Evolutionary conservation across 1,140 invertebrate genomes (phyloP), one percentile per base, ranked within the genome.

Genomic region (Oreohelix idahoensis): DNA sequence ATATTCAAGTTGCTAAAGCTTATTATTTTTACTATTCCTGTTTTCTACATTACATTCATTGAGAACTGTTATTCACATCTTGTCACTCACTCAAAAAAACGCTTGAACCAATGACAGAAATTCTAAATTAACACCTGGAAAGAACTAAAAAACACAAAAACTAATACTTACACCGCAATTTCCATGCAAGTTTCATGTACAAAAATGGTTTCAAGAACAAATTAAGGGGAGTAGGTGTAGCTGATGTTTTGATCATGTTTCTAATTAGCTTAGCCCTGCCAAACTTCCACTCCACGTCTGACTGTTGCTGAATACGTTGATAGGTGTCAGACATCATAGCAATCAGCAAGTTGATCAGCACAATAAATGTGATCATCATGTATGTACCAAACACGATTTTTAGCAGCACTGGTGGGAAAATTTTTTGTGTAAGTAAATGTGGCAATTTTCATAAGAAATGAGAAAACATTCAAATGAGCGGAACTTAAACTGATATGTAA

Each of bases 291-390:
- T 99, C 98, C 88, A 98, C 99, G 93, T 99, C 98, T n/a, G 98
- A 99, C 95, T 99, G 98, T 69, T 98, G 97, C 94, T 99, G 93
- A 91, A 99, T 99, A 87, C 98, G 95, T 93, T 99, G 98, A 93
- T 99, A 99, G 87, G 98, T 99, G 94, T 99, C 98, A 90, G 97
- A 98, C 98, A 99, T 99, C 98, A 99, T 99, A 94, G 98, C 98
- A 95, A 99, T 99, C 89, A 99, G 95, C 91, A 99, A 95, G 94
- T 99, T 99, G 94, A 99, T 98, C 88, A 99, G 95, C 89, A 99
- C 98, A 93, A 99, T 96, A 88, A 99, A 96, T 85, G 97, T 98
- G 91, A 99, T 97, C 95, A 99, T 95, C 95, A 99, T 96, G 95
- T 99, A 99, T 90, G 97, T 95, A 86, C 97, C 98, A 93, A 99